Evolutionary conservation across 2,797 vertebrate species (phyloP).

Genomic region (Poecile montanus): DNA sequence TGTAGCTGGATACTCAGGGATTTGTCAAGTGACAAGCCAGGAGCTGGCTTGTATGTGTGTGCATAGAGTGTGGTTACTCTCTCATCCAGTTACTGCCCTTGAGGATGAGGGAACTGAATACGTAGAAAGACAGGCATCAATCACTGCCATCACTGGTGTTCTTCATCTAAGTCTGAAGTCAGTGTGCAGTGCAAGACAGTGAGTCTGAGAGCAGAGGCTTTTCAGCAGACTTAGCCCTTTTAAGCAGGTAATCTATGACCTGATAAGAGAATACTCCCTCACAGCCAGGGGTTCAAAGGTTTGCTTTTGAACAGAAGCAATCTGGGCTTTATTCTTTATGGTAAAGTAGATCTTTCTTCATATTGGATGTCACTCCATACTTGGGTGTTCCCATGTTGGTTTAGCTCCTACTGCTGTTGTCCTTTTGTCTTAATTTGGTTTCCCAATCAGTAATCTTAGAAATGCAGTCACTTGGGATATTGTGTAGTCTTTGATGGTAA

Average conservation of each 20-base stretch:
- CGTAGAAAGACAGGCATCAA: background rate
- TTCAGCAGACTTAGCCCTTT: background rate
- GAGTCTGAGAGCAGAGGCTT: background rate
- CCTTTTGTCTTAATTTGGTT: constrained; percentile 2
- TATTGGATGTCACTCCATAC: background rate
- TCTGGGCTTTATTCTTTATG: background rate
- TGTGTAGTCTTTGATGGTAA: constrained; percentile 3
- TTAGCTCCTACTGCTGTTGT: background rate
- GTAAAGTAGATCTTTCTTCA: background rate
- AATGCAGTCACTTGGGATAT: background rate
- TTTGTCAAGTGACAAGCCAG: background rate
- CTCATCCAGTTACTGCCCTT: background rate
- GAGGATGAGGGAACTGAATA: background rate
- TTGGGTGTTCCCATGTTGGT: background rate
- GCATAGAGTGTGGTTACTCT: background rate
- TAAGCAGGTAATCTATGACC: background rate
- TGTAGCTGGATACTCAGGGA: background rate
- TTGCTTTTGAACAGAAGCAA: background rate
- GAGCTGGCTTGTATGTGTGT: background rate
- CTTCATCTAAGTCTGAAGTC: background rate
- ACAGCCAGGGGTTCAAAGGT: background rate
- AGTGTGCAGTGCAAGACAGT: background rate
- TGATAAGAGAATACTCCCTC: background rate
- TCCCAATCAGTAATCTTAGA: background rate
- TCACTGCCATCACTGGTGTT: background rate